A percentile compares a stretch with the other conserved stretches of the same genome.
These are phyloP conservation scores for Phrynocephalus forsythii DNA, from an alignment of 2,797 vertebrate species.

Conservation along the genomic window DNA sequence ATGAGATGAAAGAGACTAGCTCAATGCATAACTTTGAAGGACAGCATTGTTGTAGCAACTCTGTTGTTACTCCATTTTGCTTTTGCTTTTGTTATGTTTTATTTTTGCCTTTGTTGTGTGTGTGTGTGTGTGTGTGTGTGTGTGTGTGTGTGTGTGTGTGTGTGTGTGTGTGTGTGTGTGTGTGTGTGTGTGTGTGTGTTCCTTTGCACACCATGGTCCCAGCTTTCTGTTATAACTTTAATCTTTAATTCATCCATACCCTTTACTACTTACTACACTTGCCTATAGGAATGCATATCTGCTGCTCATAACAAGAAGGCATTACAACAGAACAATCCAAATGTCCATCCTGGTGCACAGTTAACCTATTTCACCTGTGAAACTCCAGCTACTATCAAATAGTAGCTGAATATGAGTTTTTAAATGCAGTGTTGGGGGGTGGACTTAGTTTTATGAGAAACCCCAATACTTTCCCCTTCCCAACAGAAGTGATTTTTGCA, in stretches of 20 bases:
- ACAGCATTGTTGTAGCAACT: background rate
- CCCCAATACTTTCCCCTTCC: conserved; percentile 10
- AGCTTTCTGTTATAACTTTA: conserved; percentile 45
- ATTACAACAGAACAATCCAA: conserved; percentile 35
- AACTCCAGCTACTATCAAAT: conserved; percentile 23
- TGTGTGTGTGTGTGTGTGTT: background rate
- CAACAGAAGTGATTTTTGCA: conserved; percentile 23
- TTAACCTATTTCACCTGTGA: background rate
- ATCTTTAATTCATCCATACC: conserved; percentile 37
- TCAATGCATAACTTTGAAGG: background rate
- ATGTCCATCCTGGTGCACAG: fast-evolving
- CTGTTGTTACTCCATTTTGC: background rate
- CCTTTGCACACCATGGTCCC: background rate
- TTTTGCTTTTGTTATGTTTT: background rate
- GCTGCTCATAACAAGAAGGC: conserved; percentile 4
- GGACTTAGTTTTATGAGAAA: conserved; percentile 29
- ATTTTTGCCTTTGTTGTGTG: no score
- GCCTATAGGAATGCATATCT: conserved; percentile 22
- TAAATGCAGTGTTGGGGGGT: background rate
- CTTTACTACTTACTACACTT: conserved; percentile 25
- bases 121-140: background rate
- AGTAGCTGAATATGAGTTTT: conserved; percentile 31
- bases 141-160: background rate
- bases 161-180: no score
- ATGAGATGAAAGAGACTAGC: background rate